Percentiles rank a stretch among this genome's conserved stretches.
Evolutionary conservation across 2,797 vertebrate species (phyloP).

Genomic region (Geotrypetes seraphini): DNA sequence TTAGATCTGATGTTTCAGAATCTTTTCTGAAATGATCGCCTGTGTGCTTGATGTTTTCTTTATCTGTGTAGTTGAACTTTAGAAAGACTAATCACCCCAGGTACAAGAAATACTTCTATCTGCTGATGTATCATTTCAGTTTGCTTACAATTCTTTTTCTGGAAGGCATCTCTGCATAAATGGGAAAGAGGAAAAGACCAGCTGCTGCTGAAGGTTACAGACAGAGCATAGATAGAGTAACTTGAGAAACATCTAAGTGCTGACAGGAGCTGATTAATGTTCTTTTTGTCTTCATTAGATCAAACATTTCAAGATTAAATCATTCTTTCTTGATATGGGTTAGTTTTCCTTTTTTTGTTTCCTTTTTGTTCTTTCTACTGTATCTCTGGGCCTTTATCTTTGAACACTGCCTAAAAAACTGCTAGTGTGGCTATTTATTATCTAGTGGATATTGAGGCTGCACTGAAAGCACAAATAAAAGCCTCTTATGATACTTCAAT

Average conservation of each 20-base stretch:
- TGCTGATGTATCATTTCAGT: neutral
- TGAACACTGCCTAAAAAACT: no score
- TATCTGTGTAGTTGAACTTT: neutral
- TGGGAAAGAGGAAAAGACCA: slow-evolving; percentile 30
- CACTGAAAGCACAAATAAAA: neutral
- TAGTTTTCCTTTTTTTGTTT: neutral
- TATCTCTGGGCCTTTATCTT: no score
- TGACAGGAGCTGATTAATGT: neutral
- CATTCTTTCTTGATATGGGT: neutral
- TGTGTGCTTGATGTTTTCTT: no score
- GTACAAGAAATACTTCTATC: neutral
- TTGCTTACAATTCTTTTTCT: slow-evolving; percentile 12
- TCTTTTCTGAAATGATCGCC: no score
- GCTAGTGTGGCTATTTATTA: no score
- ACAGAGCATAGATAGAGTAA: neutral
- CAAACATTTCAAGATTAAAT: neutral
- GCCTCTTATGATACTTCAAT: neutral
- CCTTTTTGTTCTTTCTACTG: neutral
- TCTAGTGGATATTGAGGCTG: neutral
- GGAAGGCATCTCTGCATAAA: slow-evolving; percentile 40
- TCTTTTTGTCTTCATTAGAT: neutral
- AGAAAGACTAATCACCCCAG: neutral
- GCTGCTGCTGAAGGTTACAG: neutral
- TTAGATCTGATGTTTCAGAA: no score
- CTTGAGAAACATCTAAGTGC: neutral